A percentile compares a stretch with the other conserved stretches of the same genome.
Conservation (phyloP, 2,888 invertebrate genomes). For the Mylabris sibirica region DNA sequence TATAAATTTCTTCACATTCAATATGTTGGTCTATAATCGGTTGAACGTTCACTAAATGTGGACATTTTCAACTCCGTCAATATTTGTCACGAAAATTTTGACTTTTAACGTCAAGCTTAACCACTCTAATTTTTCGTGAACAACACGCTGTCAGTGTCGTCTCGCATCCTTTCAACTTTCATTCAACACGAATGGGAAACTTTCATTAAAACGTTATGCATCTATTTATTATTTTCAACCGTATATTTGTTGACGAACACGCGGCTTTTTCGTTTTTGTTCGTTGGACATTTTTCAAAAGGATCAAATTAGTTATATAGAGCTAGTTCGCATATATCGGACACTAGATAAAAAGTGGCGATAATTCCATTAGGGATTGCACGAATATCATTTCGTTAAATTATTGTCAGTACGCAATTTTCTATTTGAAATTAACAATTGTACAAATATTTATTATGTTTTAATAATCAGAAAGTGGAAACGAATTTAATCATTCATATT, state of each 20-base stretch:
- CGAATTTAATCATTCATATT: slow-evolving; percentile 27
- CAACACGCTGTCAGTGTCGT: slow-evolving; percentile 32
- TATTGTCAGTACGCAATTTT: slow-evolving; percentile 13
- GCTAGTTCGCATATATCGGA: not conserved
- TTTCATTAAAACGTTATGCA: slow-evolving; percentile 35
- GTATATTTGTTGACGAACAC: not conserved
- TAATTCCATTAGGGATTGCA: not conserved
- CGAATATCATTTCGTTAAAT: not conserved
- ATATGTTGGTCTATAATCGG: slow-evolving; percentile 19
- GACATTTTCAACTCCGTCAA: slow-evolving; percentile 20
- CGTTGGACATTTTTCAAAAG: not conserved
- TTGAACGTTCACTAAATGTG: slow-evolving; percentile 21
- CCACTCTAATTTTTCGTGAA: slow-evolving; percentile 33
- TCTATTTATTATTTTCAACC: slow-evolving; percentile 31
- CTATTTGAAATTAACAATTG: slow-evolving; percentile 20
- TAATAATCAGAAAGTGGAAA: slow-evolving; percentile 31
- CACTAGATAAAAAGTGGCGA: not conserved
- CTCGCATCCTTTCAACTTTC: slow-evolving; percentile 32
- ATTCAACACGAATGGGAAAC: slow-evolving; percentile 34
- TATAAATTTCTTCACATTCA: slow-evolving; percentile 15
- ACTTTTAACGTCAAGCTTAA: slow-evolving; percentile 32
- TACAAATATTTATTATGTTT: slow-evolving; percentile 32
- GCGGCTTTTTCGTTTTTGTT: not conserved
- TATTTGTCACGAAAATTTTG: slow-evolving; percentile 35
- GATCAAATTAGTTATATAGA: not conserved